A percentile compares a stretch with the other conserved stretches of the same genome.
These are phyloP conservation scores for Pardalotus punctatus DNA, from an alignment of 2,113 vertebrate species.

Conservation along the genomic window DNA sequence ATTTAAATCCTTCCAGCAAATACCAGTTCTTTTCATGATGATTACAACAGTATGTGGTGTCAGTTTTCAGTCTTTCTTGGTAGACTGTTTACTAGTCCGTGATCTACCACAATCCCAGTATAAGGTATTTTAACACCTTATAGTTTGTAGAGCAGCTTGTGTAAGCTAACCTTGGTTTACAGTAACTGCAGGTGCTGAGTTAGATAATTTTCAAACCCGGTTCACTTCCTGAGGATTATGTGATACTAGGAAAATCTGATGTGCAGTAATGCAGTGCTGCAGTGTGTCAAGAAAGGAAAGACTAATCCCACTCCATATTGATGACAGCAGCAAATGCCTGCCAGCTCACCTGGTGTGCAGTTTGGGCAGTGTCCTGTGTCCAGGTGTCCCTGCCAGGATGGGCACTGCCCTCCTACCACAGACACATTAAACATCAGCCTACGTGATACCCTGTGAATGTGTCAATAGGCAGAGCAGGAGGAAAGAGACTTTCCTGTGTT, in stretches of 20 bases:
- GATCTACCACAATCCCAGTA: neutral
- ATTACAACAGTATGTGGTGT: neutral
- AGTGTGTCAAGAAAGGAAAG: neutral
- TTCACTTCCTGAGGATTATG: neutral
- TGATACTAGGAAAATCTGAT: neutral
- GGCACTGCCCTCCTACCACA: neutral
- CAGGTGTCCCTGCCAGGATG: neutral
- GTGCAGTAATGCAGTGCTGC: neutral
- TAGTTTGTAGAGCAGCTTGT: neutral
- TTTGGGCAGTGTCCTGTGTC: neutral
- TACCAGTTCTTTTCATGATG: neutral
- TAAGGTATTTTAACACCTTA: neutral
- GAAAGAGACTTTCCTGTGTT: neutral
- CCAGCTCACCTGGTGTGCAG: neutral
- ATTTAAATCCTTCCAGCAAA: neutral
- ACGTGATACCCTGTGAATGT: rapidly evolving
- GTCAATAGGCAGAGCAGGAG: neutral
- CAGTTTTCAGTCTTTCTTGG: neutral
- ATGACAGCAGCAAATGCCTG: neutral
- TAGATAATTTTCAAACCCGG: neutral
- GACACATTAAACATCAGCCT: neutral
- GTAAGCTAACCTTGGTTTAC: neutral
- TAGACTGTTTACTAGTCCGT: neutral
- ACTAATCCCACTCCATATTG: neutral
- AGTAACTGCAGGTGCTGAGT: neutral